These are phyloP conservation scores for Paramuricea clavata DNA, from an alignment of 92 coral and sea anemone genomes.

Conservation along the genomic window DNA sequence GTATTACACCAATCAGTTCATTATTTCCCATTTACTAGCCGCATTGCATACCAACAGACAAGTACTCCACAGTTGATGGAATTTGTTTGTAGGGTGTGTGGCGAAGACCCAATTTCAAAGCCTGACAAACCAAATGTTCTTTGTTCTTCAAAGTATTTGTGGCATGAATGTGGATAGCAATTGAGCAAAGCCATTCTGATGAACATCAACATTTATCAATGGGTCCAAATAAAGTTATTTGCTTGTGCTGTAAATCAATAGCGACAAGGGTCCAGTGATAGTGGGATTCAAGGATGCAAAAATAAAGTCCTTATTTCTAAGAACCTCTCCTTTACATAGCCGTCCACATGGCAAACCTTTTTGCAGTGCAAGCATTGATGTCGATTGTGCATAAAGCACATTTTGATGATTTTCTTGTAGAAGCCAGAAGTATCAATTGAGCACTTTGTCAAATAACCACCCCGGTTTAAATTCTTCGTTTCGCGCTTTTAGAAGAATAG, in stretches of 20 bases:
- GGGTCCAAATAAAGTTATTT: too few species aligned
- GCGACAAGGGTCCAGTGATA: too few species aligned
- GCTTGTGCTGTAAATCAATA: too few species aligned
- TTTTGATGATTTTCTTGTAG: neutral
- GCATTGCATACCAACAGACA: slow-evolving; percentile 3
- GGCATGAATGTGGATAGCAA: too few species aligned
- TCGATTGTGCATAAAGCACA: neutral
- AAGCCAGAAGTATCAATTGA: neutral
- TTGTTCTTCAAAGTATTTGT: neutral
- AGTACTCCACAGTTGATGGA: neutral
- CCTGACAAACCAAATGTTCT: neutral
- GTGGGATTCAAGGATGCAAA: too few species aligned
- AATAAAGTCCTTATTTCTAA: too few species aligned
- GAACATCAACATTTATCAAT: too few species aligned
- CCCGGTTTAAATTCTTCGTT: neutral
- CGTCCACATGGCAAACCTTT: neutral
- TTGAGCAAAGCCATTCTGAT: too few species aligned
- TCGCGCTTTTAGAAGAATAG: neutral
- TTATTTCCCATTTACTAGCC: neutral
- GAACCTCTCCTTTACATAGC: too few species aligned
- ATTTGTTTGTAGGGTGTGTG: neutral
- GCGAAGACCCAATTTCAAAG: neutral
- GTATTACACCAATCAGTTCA: neutral
- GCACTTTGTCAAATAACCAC: neutral
- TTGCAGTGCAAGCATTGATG: slow-evolving; percentile 10